phyloP scores from a whole-genome alignment of 2,888 invertebrate genomes.

The Saturnia japonica region DNA sequence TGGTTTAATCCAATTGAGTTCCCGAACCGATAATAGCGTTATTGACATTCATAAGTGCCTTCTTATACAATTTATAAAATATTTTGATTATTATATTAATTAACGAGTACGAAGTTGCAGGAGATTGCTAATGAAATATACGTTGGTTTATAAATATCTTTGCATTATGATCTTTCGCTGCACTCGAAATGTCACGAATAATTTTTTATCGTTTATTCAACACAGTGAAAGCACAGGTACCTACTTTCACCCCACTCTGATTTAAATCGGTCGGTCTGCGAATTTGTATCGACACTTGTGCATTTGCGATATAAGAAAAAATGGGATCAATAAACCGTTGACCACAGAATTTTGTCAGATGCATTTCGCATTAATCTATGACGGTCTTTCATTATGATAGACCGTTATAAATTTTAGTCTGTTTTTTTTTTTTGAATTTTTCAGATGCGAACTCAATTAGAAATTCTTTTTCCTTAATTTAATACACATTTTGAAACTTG shows the following conservation, averaged over 20 bases:
- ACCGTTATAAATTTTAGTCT: constrained; percentile 36
- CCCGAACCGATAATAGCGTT: too few species aligned
- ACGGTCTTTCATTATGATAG: constrained; percentile 33
- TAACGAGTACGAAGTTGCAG: too few species aligned
- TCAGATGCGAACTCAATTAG: not conserved
- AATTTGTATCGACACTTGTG: constrained; percentile 68
- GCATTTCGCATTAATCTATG: constrained; percentile 41
- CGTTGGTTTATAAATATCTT: not conserved
- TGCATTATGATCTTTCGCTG: constrained; percentile 13
- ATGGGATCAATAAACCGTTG: constrained; percentile 68
- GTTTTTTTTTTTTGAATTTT: constrained; percentile 22
- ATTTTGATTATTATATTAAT: too few species aligned
- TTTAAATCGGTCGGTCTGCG: constrained; percentile 58
- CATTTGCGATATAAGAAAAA: constrained; percentile 60
- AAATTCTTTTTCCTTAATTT: not conserved
- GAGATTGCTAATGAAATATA: not conserved
- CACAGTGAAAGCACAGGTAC: constrained; percentile 65
- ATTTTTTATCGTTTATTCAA: constrained; percentile 45
- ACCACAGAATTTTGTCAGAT: constrained; percentile 52
- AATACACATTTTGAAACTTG: not conserved
- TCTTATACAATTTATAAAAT: too few species aligned
- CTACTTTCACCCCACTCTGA: constrained; percentile 60
- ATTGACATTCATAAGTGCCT: too few species aligned
- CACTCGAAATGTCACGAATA: constrained; percentile 30
- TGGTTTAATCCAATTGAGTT: too few species aligned